Conservation (phyloP, 2,888 invertebrate species). For the Mesoligia furuncula region DNA sequence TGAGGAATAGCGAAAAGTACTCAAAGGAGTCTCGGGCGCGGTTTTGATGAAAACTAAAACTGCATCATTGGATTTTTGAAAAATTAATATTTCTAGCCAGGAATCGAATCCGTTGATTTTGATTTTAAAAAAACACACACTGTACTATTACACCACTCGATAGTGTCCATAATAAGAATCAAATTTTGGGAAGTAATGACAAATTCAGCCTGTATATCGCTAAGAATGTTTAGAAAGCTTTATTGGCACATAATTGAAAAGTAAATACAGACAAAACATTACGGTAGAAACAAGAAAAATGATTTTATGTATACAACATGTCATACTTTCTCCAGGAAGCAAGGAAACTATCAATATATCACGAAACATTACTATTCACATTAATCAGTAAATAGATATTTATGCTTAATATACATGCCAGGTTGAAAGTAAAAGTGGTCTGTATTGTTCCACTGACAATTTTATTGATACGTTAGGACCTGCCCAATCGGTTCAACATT, state of each 20-base stretch:
- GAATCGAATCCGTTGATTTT: too few relatives aligned
- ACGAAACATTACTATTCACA: constrained; percentile 35
- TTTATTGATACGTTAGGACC: constrained; percentile 53
- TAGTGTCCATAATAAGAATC: too few relatives aligned
- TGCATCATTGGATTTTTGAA: too few relatives aligned
- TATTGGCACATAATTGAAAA: constrained; percentile 8
- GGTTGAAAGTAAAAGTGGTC: constrained; percentile 64
- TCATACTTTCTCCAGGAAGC: constrained; percentile 40
- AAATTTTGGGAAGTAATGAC: too few relatives aligned
- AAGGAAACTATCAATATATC: constrained; percentile 35
- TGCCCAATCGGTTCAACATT: constrained; percentile 49
- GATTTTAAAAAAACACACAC: too few relatives aligned
- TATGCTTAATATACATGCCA: constrained; percentile 55
- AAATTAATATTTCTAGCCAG: too few relatives aligned
- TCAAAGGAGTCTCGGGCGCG: too few relatives aligned
- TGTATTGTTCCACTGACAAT: constrained; percentile 56
- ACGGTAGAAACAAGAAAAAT: neutral
- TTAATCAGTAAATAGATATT: constrained; percentile 34
- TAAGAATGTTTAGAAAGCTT: neutral
- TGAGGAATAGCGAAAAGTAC: too few relatives aligned
- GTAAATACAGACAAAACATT: neutral
- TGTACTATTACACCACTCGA: too few relatives aligned
- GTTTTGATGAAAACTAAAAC: too few relatives aligned
- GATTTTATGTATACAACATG: neutral
- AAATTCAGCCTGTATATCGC: too few relatives aligned